These are phyloP conservation scores for Tetrapedia diversipes DNA, from an alignment of 2,888 invertebrate species.

Conservation along the genomic window DNA sequence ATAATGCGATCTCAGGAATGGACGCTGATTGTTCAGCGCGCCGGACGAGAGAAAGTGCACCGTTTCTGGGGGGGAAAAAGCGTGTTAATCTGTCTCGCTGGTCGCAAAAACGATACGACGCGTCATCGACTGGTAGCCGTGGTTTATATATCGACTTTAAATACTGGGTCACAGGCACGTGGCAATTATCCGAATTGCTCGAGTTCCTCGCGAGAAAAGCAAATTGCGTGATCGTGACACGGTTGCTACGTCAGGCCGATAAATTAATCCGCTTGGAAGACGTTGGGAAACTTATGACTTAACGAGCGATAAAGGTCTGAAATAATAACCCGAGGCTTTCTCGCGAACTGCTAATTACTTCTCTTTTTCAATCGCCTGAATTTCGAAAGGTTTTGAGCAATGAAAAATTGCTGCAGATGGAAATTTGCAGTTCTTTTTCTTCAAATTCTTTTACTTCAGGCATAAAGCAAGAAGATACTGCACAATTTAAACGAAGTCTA, in stretches of 20 bases:
- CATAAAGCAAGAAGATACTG: too few relatives aligned
- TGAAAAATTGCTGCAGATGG: too few relatives aligned
- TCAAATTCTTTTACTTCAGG: too few relatives aligned
- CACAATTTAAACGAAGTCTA: too few relatives aligned
- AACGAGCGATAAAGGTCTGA: too few relatives aligned
- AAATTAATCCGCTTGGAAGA: background rate
- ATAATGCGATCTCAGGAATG: slow-evolving; percentile 12
- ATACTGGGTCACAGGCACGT: slow-evolving; percentile 26
- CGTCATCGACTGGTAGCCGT: slow-evolving; percentile 38
- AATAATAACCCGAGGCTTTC: too few relatives aligned
- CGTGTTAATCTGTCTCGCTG: slow-evolving; percentile 32
- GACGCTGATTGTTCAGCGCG: slow-evolving; percentile 26
- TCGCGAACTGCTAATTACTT: too few relatives aligned
- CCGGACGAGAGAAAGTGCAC: slow-evolving; percentile 36
- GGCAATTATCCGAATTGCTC: slow-evolving; percentile 38
- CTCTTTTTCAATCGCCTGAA: too few relatives aligned
- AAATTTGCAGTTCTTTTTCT: too few relatives aligned
- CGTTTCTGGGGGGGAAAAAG: slow-evolving; percentile 15
- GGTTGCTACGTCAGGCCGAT: background rate
- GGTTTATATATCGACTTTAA: slow-evolving; percentile 39
- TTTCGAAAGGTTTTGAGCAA: too few relatives aligned
- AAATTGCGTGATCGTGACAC: slow-evolving; percentile 22
- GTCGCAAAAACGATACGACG: slow-evolving; percentile 37
- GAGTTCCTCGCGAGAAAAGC: slow-evolving; percentile 3
- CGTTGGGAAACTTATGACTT: too few relatives aligned